phyloP scores from a whole-genome alignment of 2,113 vertebrate species.

The Macquaria ambigua region DNA sequence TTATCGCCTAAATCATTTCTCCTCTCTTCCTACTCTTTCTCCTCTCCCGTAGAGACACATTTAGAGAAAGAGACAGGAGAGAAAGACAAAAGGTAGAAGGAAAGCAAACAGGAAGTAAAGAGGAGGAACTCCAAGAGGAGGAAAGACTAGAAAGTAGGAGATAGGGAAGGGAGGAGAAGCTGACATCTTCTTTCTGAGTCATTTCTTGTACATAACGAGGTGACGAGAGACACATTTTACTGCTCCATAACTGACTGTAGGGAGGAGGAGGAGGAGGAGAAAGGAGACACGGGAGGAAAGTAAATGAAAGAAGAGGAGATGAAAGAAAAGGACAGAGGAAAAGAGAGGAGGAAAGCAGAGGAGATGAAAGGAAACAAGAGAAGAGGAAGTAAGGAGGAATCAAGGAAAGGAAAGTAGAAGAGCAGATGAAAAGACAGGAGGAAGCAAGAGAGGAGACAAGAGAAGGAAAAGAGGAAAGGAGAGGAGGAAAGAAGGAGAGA shows the following conservation, averaged over 20 bases:
- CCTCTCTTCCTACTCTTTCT: not conserved
- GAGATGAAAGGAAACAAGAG: no score
- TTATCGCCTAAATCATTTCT: not conserved
- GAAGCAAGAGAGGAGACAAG: no score
- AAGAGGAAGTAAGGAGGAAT: no score
- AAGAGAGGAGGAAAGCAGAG: no score
- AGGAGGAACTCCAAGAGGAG: no score
- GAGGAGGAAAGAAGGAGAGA: no score
- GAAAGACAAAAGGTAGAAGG: not conserved
- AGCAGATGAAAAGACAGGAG: no score
- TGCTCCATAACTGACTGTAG: not conserved
- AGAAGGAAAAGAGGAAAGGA: no score
- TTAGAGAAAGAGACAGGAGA: not conserved
- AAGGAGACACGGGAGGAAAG: not conserved
- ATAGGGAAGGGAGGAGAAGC: not conserved
- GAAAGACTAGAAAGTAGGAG: not conserved
- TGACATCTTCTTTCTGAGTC: not conserved
- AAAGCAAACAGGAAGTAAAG: no score
- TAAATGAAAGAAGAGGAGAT: no score
- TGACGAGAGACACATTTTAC: not conserved
- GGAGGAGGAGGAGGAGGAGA: not conserved
- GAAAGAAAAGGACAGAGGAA: no score
- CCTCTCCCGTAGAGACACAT: not conserved
- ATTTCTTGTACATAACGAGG: not conserved
- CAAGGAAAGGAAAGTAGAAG: no score